Conservation (phyloP, 23 tunicate species). For the Diplosoma virens region DNA sequence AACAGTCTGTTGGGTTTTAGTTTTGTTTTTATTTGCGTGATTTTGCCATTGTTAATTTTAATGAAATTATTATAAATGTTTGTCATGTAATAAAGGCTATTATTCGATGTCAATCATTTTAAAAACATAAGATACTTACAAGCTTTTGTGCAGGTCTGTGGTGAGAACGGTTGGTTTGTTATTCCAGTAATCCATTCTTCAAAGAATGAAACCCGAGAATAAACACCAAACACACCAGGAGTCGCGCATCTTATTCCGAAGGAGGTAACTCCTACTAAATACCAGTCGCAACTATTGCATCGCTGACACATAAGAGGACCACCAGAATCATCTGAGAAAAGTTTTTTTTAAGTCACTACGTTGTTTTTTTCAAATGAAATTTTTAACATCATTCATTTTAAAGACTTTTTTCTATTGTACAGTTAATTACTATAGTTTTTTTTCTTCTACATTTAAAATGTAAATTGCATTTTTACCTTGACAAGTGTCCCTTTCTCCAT, state of each 20-base stretch:
- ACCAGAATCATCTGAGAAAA: constrained; percentile 60
- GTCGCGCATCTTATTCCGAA: constrained; percentile 60
- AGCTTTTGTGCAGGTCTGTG: constrained; percentile 15
- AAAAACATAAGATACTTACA: background rate
- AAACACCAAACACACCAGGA: constrained; percentile 50
- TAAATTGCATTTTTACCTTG: constrained; percentile 12
- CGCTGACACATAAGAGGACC: constrained; percentile 60
- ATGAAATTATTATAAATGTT: too few species aligned
- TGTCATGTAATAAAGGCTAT: too few species aligned
- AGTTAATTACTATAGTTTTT: background rate
- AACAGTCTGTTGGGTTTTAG: too few species aligned
- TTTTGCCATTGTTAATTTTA: too few species aligned
- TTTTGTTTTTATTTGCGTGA: too few species aligned
- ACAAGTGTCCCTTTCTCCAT: constrained; percentile 63
- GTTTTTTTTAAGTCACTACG: too few species aligned
- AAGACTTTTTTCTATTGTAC: too few species aligned
- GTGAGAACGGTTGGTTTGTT: background rate
- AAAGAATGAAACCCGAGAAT: constrained; percentile 33
- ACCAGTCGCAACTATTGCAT: constrained; percentile 44
- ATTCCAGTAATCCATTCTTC: constrained; percentile 47
- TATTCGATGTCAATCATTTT: too few species aligned
- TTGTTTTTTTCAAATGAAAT: too few species aligned
- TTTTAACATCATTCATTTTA: too few species aligned
- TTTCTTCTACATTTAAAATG: background rate
- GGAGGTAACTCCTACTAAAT: constrained; percentile 41